Evolutionary conservation across 2,113 vertebrate species (phyloP).

Genomic region (Cyanoliseus patagonus): DNA sequence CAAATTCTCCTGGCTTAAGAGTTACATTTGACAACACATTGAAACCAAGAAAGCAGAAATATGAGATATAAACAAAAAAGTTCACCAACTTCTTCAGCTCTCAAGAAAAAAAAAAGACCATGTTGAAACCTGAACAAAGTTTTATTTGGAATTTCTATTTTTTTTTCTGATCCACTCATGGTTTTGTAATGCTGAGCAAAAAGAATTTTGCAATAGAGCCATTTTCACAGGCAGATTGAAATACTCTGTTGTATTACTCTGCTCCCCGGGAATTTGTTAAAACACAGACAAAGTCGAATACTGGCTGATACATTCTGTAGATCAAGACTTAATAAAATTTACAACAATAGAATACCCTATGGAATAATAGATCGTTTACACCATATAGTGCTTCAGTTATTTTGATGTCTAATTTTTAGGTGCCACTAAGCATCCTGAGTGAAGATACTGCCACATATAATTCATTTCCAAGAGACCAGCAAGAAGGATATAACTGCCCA

Average conservation of each 20-base stretch:
- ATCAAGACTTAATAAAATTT: slow-evolving; percentile 11
- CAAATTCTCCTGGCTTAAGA: neutral
- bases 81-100: neutral
- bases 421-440: neutral
- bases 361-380: neutral
- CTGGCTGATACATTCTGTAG: neutral
- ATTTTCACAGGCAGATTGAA: neutral
- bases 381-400: neutral
- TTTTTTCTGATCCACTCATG: neutral
- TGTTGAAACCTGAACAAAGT: neutral
- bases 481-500: neutral
- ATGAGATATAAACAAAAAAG: neutral
- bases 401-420: neutral
- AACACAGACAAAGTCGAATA: neutral
- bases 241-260: neutral
- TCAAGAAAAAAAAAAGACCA: neutral
- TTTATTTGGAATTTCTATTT: neutral
- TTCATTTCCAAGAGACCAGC: neutral
- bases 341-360: neutral
- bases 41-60: neutral
- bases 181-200: slow-evolving; percentile 18
- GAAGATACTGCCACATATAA: neutral
- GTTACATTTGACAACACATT: neutral
- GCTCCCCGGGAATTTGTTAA: neutral
- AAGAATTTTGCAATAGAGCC: neutral